Conservation (phyloP, 2,113 vertebrate species). For the Pygoscelis adeliae region DNA sequence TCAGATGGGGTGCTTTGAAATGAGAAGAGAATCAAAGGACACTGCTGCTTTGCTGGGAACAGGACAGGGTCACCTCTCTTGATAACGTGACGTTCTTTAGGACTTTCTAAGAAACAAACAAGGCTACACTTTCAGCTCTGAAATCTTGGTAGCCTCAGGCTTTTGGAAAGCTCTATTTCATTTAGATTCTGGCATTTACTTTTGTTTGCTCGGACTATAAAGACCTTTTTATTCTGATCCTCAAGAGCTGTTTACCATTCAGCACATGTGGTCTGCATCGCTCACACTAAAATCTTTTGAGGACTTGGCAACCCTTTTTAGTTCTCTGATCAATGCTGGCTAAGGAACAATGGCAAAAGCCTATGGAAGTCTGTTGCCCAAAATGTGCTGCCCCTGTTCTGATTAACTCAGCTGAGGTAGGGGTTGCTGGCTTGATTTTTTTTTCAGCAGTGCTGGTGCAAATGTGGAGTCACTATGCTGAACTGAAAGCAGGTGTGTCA, state of each 20-base stretch:
- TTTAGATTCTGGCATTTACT: slow-evolving; percentile 58
- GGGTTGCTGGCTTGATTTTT: background rate
- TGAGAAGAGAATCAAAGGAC: background rate
- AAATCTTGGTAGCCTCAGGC: slow-evolving; percentile 23
- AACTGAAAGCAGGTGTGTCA: background rate
- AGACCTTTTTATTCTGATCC: slow-evolving; percentile 67
- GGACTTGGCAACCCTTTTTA: background rate
- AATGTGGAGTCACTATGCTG: background rate
- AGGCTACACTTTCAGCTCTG: background rate
- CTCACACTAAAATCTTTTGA: slow-evolving; percentile 29
- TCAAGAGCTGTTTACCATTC: slow-evolving; percentile 62
- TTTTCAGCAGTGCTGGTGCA: background rate
- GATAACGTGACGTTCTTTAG: background rate
- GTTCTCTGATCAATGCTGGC: background rate
- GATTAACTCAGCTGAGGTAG: background rate
- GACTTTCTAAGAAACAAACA: slow-evolving; percentile 12
- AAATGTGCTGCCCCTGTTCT: slow-evolving; percentile 22
- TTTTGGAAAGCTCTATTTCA: slow-evolving; percentile 41
- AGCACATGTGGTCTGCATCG: slow-evolving; percentile 59
- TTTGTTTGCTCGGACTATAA: slow-evolving; percentile 61
- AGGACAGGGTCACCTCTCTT: background rate
- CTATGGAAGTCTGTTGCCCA: background rate
- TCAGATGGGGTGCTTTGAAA: background rate
- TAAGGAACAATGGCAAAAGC: slow-evolving; percentile 22
- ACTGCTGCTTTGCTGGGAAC: background rate